These are phyloP conservation scores for Microtus richardsoni DNA, from an alignment of 2,113 vertebrate species.

Conservation along the genomic window DNA sequence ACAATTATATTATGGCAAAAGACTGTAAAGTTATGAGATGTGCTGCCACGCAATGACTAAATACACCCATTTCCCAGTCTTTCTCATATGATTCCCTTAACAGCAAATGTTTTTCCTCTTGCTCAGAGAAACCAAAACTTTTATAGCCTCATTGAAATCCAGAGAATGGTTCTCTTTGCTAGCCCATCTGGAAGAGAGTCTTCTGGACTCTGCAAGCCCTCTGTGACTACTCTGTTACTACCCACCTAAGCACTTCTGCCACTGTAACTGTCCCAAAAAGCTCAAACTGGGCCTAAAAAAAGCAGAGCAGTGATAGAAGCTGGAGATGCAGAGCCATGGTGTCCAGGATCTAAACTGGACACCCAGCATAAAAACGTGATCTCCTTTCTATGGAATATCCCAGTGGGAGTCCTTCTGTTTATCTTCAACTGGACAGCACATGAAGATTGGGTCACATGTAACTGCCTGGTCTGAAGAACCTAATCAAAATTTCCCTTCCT, in stretches of 20 bases:
- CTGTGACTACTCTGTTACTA: neutral
- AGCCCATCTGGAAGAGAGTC: neutral
- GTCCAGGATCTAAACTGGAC: neutral
- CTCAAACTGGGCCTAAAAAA: neutral
- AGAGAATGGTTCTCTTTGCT: neutral
- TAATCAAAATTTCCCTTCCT: neutral
- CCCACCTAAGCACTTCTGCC: neutral
- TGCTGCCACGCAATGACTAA: neutral
- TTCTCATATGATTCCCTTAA: neutral
- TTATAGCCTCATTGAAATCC: neutral
- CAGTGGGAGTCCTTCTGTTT: neutral
- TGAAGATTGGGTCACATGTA: neutral
- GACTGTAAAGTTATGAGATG: neutral
- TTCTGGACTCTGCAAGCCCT: neutral
- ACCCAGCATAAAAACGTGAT: neutral
- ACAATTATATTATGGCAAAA: neutral
- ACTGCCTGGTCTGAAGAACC: neutral
- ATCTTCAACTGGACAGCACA: neutral
- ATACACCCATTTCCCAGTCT: neutral
- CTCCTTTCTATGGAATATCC: neutral
- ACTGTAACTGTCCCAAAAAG: neutral
- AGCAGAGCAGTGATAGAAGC: neutral
- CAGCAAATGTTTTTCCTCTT: neutral
- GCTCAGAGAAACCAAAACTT: neutral
- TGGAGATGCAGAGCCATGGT: neutral